Evolutionary conservation across 2,888 invertebrate genomes (phyloP).

Genomic region (Fabriciana adippe): DNA sequence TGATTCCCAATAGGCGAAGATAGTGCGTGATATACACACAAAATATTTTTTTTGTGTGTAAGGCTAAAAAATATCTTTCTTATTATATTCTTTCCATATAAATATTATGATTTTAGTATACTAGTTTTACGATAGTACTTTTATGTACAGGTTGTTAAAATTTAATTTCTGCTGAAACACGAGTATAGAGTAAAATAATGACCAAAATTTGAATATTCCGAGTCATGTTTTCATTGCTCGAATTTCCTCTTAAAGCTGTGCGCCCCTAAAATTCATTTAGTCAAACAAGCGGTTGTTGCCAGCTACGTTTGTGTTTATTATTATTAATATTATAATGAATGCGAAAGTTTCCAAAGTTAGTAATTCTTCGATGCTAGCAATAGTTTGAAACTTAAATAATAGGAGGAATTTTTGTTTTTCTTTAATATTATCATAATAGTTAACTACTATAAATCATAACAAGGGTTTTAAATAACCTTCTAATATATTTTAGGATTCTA

Average conservation of each 20-base stretch:
- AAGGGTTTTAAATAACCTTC: too few relatives aligned
- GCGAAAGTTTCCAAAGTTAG: neutral
- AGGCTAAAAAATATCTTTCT: too few relatives aligned
- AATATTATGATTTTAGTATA: neutral
- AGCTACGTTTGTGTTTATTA: slow-evolving; percentile 5
- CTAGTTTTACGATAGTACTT: neutral
- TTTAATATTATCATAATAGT: too few relatives aligned
- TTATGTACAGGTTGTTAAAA: slow-evolving; percentile 2
- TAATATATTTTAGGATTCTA: too few relatives aligned
- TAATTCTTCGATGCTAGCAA: too few relatives aligned
- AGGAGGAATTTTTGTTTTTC: too few relatives aligned
- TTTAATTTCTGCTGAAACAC: slow-evolving; percentile 19
- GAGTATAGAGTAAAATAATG: slow-evolving; percentile 12
- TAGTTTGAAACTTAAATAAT: too few relatives aligned
- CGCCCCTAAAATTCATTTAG: slow-evolving; percentile 13
- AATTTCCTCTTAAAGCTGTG: slow-evolving; percentile 17
- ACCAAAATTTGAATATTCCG: slow-evolving; percentile 15
- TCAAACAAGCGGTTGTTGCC: slow-evolving; percentile 4
- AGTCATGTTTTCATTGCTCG: slow-evolving; percentile 16
- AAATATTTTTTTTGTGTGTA: too few relatives aligned
- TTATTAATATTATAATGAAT: neutral
- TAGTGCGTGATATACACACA: too few relatives aligned
- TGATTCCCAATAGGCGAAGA: too few relatives aligned
- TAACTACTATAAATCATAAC: too few relatives aligned
- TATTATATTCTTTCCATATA: too few relatives aligned